phyloP scores from a whole-genome alignment of 2,113 vertebrate genomes.

The Dipodomys ordii region DNA sequence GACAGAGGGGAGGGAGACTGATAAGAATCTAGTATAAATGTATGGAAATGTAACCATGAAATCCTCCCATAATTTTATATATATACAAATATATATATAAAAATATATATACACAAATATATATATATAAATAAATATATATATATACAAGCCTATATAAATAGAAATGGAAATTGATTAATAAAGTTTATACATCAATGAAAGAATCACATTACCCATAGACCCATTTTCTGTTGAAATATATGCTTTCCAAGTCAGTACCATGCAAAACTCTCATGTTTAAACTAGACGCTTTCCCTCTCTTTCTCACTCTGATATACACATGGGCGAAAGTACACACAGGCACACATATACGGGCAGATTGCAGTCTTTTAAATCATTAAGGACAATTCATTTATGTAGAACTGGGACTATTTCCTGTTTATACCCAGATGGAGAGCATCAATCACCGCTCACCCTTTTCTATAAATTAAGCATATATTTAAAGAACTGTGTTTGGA shows the following conservation, averaged over 20 bases:
- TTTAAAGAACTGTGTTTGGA: background rate
- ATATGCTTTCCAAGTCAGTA: background rate
- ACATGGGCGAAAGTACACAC: background rate
- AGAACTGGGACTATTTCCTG: background rate
- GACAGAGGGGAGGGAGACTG: no score
- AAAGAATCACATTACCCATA: no score
- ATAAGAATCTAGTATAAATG: no score
- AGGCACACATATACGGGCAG: background rate
- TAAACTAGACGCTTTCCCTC: background rate
- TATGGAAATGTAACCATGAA: no score
- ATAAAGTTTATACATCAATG: no score
- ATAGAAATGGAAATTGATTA: no score
- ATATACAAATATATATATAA: no score
- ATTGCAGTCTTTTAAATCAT: constrained; percentile 6
- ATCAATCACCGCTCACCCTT: background rate
- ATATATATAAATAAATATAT: no score
- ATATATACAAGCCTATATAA: no score
- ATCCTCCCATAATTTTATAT: no score
- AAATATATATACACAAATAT: no score
- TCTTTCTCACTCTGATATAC: background rate
- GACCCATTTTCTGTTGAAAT: no score
- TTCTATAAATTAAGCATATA: background rate
- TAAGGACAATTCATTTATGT: background rate
- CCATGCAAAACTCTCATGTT: background rate
- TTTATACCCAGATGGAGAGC: background rate